These are phyloP conservation scores for Macrotrachela quadricornifera DNA, from an alignment of 1,140 invertebrate species.

Conservation along the genomic window DNA sequence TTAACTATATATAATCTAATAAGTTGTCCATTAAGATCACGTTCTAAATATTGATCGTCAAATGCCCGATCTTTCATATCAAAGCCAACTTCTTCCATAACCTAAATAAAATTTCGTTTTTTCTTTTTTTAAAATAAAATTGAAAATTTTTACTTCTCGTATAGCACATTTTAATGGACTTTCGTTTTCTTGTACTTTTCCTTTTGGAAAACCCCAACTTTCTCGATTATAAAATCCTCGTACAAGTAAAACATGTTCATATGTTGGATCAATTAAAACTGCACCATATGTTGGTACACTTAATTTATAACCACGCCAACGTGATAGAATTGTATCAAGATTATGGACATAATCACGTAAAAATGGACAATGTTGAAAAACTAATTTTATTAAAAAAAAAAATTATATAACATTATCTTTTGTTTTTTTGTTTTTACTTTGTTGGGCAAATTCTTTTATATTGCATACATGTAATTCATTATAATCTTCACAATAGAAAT, in stretches of 20 bases:
- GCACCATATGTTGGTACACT: slow-evolving; percentile 84
- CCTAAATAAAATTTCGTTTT: no score
- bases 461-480: slow-evolving; percentile 41
- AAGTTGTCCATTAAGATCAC: slow-evolving; percentile 57
- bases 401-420: no score
- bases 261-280: slow-evolving; percentile 63
- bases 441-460: slow-evolving; percentile 64
- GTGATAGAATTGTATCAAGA: slow-evolving; percentile 55
- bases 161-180: slow-evolving; percentile 68
- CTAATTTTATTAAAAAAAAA: no score
- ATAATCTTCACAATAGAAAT: slow-evolving; percentile 51
- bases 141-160: slow-evolving; percentile 65
- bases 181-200: slow-evolving; percentile 87
- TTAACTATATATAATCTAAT: slow-evolving; percentile 68
- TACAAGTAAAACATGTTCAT: slow-evolving; percentile 53
- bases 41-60: slow-evolving; percentile 63
- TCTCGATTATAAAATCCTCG: slow-evolving; percentile 77
- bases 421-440: slow-evolving; percentile 29
- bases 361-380: slow-evolving; percentile 59
- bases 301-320: slow-evolving; percentile 79
- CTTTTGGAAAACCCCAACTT: slow-evolving; percentile 94
- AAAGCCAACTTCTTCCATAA: slow-evolving; percentile 82
- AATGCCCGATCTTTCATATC: slow-evolving; percentile 60
- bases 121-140: no score
- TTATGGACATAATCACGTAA: slow-evolving; percentile 48